Percentiles rank a stretch among this genome's conserved stretches.
Evolutionary conservation across 2,888 invertebrate species (phyloP).

Genomic region (Trichopria drosophilae): DNA sequence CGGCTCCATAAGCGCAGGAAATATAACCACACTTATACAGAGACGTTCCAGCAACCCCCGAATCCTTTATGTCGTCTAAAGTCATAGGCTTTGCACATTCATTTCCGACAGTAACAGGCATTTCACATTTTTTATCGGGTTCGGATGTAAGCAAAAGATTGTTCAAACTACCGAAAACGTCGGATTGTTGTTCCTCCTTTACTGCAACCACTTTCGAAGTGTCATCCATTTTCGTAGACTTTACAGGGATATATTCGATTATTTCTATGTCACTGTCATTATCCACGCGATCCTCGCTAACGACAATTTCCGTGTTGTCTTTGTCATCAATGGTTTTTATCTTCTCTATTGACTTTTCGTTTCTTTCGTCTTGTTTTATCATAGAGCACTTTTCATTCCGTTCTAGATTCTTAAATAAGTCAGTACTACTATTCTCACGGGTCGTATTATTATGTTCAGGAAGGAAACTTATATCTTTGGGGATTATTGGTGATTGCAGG

Average conservation of each 20-base stretch:
- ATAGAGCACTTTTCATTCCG: not conserved
- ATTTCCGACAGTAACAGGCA: not conserved
- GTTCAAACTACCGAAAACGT: too few species aligned
- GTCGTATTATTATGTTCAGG: not conserved
- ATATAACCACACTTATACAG: slow-evolving; percentile 62
- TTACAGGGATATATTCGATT: slow-evolving; percentile 31
- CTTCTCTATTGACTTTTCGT: too few species aligned
- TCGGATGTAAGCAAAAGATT: slow-evolving; percentile 22
- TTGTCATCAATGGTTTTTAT: too few species aligned
- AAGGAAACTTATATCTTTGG: too few species aligned
- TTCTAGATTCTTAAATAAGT: not conserved
- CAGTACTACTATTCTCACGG: not conserved
- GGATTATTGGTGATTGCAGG: too few species aligned
- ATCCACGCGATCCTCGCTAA: slow-evolving; percentile 19
- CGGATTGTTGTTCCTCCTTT: slow-evolving; percentile 9
- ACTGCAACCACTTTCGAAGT: too few species aligned
- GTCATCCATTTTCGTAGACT: too few species aligned
- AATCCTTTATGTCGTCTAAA: slow-evolving; percentile 51
- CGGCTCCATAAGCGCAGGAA: slow-evolving; percentile 56
- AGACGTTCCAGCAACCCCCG: slow-evolving; percentile 56
- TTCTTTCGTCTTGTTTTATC: slow-evolving; percentile 1
- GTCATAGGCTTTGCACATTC: slow-evolving; percentile 42
- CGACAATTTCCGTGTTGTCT: too few species aligned
- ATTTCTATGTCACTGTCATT: slow-evolving; percentile 55
- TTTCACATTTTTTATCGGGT: slow-evolving; percentile 30